A percentile compares a stretch with the other conserved stretches of the same genome.
These are phyloP conservation scores for Gopherus evgoodei DNA, from an alignment of 2,113 vertebrate species.

Conservation along the genomic window DNA sequence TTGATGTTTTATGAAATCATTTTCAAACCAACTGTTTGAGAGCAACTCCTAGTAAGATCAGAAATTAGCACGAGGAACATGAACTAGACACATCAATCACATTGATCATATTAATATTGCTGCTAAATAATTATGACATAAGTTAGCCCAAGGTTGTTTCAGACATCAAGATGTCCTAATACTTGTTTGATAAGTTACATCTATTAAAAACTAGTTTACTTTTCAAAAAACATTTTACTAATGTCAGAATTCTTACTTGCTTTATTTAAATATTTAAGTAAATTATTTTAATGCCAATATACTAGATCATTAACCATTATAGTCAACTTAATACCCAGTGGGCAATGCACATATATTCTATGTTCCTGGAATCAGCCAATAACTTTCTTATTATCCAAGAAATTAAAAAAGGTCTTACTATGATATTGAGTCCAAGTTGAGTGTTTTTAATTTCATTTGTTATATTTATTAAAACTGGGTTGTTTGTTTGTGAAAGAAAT, in stretches of 20 bases:
- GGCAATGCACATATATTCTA: background rate
- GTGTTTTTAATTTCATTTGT: fast-evolving
- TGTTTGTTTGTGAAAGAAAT: conserved; percentile 3
- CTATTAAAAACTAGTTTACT: background rate
- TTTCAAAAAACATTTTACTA: background rate
- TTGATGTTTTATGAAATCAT: conserved; percentile 25
- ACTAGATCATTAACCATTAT: background rate
- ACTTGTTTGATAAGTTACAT: background rate
- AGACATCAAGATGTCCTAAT: background rate
- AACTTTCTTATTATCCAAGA: background rate
- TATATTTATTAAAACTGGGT: background rate
- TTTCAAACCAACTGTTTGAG: conserved; percentile 45
- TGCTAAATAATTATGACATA: conserved; percentile 30
- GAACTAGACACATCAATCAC: conserved; percentile 8
- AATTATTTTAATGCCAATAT: background rate
- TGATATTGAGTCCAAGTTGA: fast-evolving
- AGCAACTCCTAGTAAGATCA: background rate
- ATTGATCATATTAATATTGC: background rate
- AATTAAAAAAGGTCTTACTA: background rate
- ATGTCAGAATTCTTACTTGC: background rate
- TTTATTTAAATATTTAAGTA: background rate
- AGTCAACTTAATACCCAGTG: background rate
- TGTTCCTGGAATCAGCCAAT: background rate
- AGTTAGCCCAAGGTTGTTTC: background rate
- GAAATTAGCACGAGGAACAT: background rate